Evolutionary conservation across 1,140 invertebrate genomes (phyloP).

Genomic region (Brachionus koreanus): DNA sequence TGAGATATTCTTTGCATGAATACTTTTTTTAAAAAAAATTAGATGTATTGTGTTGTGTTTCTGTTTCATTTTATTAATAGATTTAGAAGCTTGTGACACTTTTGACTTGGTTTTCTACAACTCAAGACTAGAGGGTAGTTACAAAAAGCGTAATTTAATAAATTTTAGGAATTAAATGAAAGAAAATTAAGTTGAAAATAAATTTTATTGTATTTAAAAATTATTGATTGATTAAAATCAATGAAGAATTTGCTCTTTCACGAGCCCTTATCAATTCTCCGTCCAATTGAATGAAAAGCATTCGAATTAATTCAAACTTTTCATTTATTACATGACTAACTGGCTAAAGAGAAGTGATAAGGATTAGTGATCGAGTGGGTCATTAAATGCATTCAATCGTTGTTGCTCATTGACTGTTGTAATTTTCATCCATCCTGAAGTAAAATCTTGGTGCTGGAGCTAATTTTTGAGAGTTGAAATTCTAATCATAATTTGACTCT

Average conservation of each 20-base stretch:
- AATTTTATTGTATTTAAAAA: not conserved
- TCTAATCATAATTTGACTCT: constrained; percentile 22
- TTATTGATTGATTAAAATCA: not conserved
- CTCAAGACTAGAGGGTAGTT: no score
- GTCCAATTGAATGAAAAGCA: constrained; percentile 24
- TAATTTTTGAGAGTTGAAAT: not conserved
- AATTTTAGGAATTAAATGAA: no score
- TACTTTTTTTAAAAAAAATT: no score
- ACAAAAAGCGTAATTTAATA: no score
- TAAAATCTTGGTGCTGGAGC: not conserved
- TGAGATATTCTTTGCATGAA: no score
- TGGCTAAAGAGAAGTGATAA: constrained; percentile 44
- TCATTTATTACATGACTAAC: constrained; percentile 20
- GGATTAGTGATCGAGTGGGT: constrained; percentile 17
- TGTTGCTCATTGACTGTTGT: not conserved
- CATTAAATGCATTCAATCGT: not conserved
- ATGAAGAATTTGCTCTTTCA: not conserved
- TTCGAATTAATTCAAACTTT: not conserved
- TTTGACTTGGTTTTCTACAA: no score
- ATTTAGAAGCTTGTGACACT: no score
- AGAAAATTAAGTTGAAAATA: not conserved
- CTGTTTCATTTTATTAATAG: no score
- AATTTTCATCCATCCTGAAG: not conserved
- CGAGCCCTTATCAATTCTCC: constrained; percentile 45
- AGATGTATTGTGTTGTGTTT: no score